Percentiles rank a stretch among this genome's conserved stretches.
These are phyloP conservation scores for Drosophila grimshawi DNA, from an alignment of 1,140 invertebrate genomes.

Conservation along the genomic window DNA sequence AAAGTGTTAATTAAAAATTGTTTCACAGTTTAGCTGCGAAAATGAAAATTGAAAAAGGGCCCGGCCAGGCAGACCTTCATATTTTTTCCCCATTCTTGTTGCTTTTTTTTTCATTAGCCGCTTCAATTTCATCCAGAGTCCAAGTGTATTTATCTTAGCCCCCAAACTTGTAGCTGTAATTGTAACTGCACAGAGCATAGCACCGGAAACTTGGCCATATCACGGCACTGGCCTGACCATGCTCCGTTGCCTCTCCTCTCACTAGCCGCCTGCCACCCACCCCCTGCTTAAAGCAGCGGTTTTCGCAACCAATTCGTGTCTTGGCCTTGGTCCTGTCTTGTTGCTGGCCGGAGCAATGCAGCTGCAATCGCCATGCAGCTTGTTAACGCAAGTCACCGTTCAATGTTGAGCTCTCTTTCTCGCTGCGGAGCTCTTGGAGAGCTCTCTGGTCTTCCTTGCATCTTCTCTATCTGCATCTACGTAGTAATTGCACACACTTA, in stretches of 20 bases:
- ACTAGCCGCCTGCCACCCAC: neutral
- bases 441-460: neutral
- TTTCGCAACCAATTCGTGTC: constrained; percentile 26
- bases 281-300: constrained; percentile 22
- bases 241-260: neutral
- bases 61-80: constrained; percentile 62
- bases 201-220: constrained; percentile 58
- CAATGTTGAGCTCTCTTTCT: constrained; percentile 23
- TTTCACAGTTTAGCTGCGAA: constrained; percentile 84
- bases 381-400: constrained; percentile 38
- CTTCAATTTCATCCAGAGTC: constrained; percentile 66
- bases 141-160: constrained; percentile 80
- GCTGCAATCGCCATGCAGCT: constrained; percentile 27
- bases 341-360: neutral
- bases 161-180: constrained; percentile 69
- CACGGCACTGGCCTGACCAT: constrained; percentile 40
- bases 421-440: neutral
- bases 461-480: constrained; percentile 64
- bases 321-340: constrained; percentile 10
- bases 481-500: constrained; percentile 78
- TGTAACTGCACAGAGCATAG: constrained; percentile 51
- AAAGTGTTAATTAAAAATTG: constrained; percentile 84
- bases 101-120: constrained; percentile 71
- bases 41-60: constrained; percentile 83
- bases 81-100: constrained; percentile 55